These are phyloP conservation scores for Epiperipatus broadwayi DNA, from an alignment of 2,888 invertebrate genomes.

Conservation along the genomic window DNA sequence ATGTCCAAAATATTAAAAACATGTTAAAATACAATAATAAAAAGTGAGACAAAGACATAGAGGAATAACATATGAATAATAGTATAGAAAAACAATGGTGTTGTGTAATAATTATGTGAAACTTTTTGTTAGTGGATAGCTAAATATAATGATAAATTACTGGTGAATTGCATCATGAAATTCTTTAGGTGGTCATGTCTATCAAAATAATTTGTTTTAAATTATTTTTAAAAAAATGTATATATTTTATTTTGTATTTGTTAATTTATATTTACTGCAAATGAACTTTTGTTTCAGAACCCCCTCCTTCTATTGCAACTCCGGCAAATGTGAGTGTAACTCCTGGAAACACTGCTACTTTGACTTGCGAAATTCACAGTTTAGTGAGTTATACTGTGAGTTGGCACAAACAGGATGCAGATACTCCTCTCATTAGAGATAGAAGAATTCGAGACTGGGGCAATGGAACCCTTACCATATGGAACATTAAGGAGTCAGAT, in stretches of 20 bases:
- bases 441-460: constrained; percentile 14
- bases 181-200: too few species aligned
- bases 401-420: constrained; percentile 25
- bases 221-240: too few species aligned
- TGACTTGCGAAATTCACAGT: constrained; percentile 30
- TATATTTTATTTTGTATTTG: constrained; percentile 8
- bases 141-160: too few species aligned
- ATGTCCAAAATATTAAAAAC: too few species aligned
- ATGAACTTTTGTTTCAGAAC: constrained; percentile 26
- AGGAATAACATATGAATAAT: too few species aligned
- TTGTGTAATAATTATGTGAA: too few species aligned
- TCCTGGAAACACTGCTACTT: constrained; percentile 27
- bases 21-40: too few species aligned
- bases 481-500: constrained; percentile 27
- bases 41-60: too few species aligned
- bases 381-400: constrained; percentile 28
- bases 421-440: constrained; percentile 6
- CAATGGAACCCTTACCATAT: constrained; percentile 31
- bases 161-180: too few species aligned
- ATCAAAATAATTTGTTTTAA: too few species aligned
- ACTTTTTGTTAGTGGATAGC: too few species aligned
- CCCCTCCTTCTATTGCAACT: constrained; percentile 31
- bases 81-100: too few species aligned
- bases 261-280: neutral
- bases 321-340: constrained; percentile 30